Conservation (phyloP, 2,888 invertebrate species). For the Drosophila borborema region DNA sequence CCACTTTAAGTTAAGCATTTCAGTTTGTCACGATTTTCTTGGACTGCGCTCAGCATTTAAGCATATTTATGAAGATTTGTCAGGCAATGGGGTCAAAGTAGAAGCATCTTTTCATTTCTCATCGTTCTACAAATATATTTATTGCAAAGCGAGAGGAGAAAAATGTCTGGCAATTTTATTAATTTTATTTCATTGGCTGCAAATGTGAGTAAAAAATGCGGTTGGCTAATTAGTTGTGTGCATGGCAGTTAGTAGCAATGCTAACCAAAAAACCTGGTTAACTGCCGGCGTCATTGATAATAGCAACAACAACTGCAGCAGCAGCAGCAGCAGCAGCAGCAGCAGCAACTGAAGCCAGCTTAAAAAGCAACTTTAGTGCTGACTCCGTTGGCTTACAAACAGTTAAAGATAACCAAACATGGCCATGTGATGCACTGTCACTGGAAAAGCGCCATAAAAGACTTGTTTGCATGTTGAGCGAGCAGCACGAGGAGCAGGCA, state of each 20-base stretch:
- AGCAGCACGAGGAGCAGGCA: conserved; percentile 22
- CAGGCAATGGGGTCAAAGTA: conserved; percentile 34
- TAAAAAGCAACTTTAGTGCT: conserved; percentile 42
- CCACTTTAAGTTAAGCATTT: conserved; percentile 20
- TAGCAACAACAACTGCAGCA: conserved; percentile 37
- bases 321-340: not conserved
- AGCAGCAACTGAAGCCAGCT: conserved; percentile 14
- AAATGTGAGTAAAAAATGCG: conserved; percentile 49
- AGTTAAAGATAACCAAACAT: conserved; percentile 79
- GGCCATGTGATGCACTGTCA: conserved; percentile 78
- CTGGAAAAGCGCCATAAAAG: conserved; percentile 79
- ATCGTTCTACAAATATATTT: conserved; percentile 2
- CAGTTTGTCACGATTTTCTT: conserved; percentile 53
- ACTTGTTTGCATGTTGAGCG: conserved; percentile 71
- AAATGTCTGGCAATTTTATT: conserved; percentile 41
- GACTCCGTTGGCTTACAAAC: conserved; percentile 68
- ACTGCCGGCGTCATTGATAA: conserved; percentile 66
- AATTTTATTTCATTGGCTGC: conserved; percentile 40
- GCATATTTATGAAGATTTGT: conserved; percentile 51
- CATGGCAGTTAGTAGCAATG: conserved; percentile 32
- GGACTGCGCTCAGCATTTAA: conserved; percentile 21
- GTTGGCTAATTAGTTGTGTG: conserved; percentile 66
- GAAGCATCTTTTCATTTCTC: conserved; percentile 20
- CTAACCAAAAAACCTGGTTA: conserved; percentile 57
- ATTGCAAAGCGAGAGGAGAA: not conserved